Evolutionary conservation across 2,797 vertebrate species (phyloP).

Genomic region (Iguana delicatissima): DNA sequence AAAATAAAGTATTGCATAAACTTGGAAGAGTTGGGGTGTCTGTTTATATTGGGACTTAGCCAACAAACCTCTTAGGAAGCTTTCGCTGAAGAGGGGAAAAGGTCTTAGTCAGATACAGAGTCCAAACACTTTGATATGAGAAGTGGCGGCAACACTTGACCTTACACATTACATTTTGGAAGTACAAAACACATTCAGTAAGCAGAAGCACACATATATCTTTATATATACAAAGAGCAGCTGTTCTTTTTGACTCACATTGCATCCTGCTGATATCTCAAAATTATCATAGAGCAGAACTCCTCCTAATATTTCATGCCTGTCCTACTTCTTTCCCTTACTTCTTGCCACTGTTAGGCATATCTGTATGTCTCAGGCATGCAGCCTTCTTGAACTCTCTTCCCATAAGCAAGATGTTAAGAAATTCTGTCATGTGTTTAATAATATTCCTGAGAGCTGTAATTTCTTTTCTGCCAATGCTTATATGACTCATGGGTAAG

Average conservation of each 20-base stretch:
- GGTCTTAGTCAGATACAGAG: too few species aligned
- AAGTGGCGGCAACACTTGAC: neutral
- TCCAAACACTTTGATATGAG: neutral
- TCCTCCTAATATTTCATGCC: neutral
- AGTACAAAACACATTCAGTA: neutral
- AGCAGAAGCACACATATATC: neutral
- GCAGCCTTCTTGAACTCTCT: neutral
- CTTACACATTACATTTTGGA: neutral
- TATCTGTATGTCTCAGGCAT: neutral
- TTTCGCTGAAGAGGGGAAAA: neutral
- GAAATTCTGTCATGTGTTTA: neutral
- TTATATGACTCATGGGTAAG: neutral
- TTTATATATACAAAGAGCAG: neutral
- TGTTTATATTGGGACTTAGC: neutral
- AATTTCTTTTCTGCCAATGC: neutral
- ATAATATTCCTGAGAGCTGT: neutral
- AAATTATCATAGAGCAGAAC: too few species aligned
- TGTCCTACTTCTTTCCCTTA: neutral
- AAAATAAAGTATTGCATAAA: neutral
- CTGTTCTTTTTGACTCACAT: neutral
- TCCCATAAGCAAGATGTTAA: neutral
- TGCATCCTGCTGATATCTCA: neutral
- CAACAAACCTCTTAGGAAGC: neutral
- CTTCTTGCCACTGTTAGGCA: too few species aligned
- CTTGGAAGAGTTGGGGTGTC: constrained; percentile 14